These are phyloP conservation scores for Pseudobourletiella spinata DNA, from an alignment of 1,140 invertebrate species.

Conservation along the genomic window DNA sequence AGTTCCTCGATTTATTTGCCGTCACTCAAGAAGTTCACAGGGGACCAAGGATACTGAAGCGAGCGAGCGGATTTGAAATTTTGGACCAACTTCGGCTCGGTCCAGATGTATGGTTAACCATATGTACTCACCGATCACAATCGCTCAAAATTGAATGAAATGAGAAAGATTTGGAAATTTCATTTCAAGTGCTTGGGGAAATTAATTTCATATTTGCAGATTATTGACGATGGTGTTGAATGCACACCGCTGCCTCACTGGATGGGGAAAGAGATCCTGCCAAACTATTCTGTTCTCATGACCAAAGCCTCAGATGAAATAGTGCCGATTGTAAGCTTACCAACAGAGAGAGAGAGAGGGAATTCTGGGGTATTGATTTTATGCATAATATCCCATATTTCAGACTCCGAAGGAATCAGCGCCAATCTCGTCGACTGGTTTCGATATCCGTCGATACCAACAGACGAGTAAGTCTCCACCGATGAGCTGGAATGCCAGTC, in stretches of 20 bases:
- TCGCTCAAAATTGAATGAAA: too few species aligned
- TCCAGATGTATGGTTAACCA: slow-evolving; percentile 6
- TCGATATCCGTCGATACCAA: slow-evolving; percentile 2
- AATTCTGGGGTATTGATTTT: not conserved
- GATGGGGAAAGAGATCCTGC: not conserved
- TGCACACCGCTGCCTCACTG: slow-evolving; percentile 1
- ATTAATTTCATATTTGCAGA: too few species aligned
- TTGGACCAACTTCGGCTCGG: slow-evolving; percentile 1
- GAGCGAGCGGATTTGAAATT: not conserved
- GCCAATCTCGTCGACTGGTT: not conserved
- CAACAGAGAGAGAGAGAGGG: too few species aligned
- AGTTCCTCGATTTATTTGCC: not conserved
- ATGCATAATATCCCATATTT: not conserved
- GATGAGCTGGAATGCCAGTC: slow-evolving; percentile 8
- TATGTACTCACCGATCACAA: too few species aligned
- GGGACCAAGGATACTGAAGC: not conserved
- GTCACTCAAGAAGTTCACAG: not conserved
- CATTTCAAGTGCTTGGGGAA: too few species aligned
- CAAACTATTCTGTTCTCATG: not conserved
- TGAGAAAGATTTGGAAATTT: too few species aligned
- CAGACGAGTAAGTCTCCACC: not conserved
- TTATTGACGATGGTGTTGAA: not conserved
- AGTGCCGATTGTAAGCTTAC: not conserved
- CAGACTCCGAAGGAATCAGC: not conserved
- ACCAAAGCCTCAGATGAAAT: not conserved